phyloP scores from a whole-genome alignment of 2,888 invertebrate genomes.

The Cinara cedri region DNA sequence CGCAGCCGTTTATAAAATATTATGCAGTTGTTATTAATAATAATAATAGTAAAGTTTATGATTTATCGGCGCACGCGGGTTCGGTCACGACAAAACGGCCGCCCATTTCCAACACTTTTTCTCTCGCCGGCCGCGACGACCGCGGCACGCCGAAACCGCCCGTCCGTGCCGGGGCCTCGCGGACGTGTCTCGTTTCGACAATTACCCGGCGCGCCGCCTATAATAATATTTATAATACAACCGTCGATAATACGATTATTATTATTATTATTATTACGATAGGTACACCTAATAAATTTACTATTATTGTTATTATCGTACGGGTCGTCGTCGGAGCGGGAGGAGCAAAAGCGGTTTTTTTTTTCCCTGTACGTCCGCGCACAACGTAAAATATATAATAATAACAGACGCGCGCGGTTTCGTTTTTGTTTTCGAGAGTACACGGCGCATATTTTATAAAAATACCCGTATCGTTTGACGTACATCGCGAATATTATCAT shows the following conservation, averaged over 20 bases:
- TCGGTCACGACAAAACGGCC: constrained; percentile 48
- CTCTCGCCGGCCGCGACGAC: constrained; percentile 6
- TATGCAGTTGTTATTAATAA: constrained; percentile 21
- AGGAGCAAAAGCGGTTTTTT: no score
- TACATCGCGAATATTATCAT: no score
- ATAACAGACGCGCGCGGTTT: no score
- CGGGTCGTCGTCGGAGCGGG: not conserved
- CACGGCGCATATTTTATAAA: no score
- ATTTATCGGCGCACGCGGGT: constrained; percentile 39
- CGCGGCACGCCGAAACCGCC: constrained; percentile 21
- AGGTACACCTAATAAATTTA: not conserved
- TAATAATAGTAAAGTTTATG: constrained; percentile 41
- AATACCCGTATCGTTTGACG: no score
- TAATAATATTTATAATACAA: not conserved
- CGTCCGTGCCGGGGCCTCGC: not conserved
- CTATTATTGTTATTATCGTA: no score
- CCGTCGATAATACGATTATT: constrained; percentile 14
- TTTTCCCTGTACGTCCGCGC: no score
- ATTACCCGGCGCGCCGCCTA: no score
- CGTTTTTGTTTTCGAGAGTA: no score
- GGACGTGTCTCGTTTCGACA: constrained; percentile 39
- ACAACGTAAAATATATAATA: no score
- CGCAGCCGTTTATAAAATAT: no score
- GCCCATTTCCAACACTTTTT: constrained; percentile 55
- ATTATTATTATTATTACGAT: constrained; percentile 4